phyloP scores from a whole-genome alignment of 1,140 invertebrate genomes.

The Heliconius hewitsoni region DNA sequence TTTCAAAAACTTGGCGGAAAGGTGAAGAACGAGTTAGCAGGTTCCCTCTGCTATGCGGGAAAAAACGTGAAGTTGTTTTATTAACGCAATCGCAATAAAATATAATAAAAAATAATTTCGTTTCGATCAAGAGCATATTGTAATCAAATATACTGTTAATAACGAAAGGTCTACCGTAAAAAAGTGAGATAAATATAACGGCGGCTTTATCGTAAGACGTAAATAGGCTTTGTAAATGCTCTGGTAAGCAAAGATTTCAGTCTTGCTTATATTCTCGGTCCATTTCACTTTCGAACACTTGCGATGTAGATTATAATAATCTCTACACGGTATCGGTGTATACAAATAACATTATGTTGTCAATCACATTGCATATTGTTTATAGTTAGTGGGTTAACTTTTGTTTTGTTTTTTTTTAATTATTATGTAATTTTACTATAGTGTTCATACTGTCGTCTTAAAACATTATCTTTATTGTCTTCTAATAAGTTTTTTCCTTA shows the following conservation, averaged over 20 bases:
- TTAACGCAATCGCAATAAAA: not conserved
- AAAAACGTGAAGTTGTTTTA: not conserved
- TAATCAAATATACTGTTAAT: not conserved
- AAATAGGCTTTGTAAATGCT: slow-evolving; percentile 40
- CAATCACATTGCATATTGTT: not conserved
- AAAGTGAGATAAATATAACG: slow-evolving; percentile 41
- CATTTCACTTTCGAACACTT: slow-evolving; percentile 45
- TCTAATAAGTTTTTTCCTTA: no score
- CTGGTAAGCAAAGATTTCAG: slow-evolving; percentile 41
- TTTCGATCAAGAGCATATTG: not conserved
- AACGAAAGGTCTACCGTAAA: slow-evolving; percentile 7
- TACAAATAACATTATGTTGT: slow-evolving; percentile 8
- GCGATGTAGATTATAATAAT: slow-evolving; percentile 34
- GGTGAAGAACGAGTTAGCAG: not conserved
- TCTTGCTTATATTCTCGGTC: slow-evolving; percentile 38
- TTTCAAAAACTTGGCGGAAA: no score
- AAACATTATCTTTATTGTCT: no score
- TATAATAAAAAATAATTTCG: not conserved
- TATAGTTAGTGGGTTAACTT: not conserved
- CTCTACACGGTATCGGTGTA: not conserved
- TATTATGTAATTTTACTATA: no score
- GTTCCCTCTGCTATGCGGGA: no score
- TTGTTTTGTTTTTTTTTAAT: not conserved
- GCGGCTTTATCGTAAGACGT: slow-evolving; percentile 34
- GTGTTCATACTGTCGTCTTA: no score